These are phyloP conservation scores for Lethocerus indicus DNA, from an alignment of 1,140 invertebrate genomes.

Conservation along the genomic window DNA sequence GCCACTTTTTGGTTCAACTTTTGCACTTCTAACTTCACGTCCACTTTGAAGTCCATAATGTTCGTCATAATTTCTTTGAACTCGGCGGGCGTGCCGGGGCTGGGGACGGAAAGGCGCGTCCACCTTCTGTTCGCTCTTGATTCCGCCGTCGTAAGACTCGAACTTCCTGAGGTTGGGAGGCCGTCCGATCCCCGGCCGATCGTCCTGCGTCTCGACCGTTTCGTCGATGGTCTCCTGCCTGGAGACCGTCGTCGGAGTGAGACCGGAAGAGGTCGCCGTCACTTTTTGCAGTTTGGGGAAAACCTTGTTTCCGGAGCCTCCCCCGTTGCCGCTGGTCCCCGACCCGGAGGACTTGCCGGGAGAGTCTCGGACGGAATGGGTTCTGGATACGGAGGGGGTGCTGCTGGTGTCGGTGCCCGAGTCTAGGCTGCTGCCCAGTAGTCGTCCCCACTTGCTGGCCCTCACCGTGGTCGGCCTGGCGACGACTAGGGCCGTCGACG, in stretches of 20 bases:
- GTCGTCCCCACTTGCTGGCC: constrained; percentile 42
- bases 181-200: constrained; percentile 15
- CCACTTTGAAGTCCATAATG: constrained; percentile 70
- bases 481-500: constrained; percentile 37
- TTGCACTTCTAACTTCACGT: constrained; percentile 72
- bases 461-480: constrained; percentile 26
- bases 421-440: constrained; percentile 55
- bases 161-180: constrained; percentile 16
- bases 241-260: too few species aligned
- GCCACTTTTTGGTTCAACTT: constrained; percentile 62
- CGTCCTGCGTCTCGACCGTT: constrained; percentile 37
- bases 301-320: constrained; percentile 45
- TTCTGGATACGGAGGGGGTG: too few species aligned
- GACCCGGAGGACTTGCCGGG: too few species aligned
- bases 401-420: constrained; percentile 23
- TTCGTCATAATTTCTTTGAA: constrained; percentile 64
- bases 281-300: constrained; percentile 49
- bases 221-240: constrained; percentile 77
- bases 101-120: too few species aligned
- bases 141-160: constrained; percentile 18
- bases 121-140: too few species aligned
- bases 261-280: too few species aligned
- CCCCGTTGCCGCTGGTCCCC: too few species aligned
- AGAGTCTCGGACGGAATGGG: too few species aligned
- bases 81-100: constrained; percentile 23